phyloP scores from a whole-genome alignment of 2,113 vertebrate genomes.

The Carlito syrichta region DNA sequence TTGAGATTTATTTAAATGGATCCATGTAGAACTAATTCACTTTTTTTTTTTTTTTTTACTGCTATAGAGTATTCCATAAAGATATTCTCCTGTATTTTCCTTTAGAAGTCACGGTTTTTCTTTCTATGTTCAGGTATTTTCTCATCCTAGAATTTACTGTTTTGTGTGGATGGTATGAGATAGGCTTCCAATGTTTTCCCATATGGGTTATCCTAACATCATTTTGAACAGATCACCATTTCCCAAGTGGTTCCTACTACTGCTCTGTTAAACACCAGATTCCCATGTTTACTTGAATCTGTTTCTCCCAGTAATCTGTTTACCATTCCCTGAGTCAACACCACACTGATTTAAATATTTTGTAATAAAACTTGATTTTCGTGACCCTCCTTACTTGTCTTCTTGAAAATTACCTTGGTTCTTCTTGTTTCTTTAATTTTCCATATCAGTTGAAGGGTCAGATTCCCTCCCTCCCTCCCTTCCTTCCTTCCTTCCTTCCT shows the following conservation, averaged over 20 bases:
- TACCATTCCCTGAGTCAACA: neutral
- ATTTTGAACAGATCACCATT: neutral
- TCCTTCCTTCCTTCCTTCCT: too few species aligned
- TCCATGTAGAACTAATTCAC: neutral
- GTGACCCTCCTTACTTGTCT: neutral
- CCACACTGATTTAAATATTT: neutral
- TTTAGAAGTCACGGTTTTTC: neutral
- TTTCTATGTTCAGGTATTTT: neutral
- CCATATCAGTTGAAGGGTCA: neutral
- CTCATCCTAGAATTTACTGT: neutral
- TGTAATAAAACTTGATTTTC: neutral
- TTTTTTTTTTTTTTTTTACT: neutral
- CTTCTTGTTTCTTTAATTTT: neutral
- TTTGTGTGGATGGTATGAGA: neutral
- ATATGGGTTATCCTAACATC: neutral
- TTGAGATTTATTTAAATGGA: neutral
- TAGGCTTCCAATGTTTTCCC: neutral
- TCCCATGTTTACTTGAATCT: neutral
- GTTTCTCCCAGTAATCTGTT: neutral
- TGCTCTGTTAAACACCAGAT: neutral
- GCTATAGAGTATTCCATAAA: neutral
- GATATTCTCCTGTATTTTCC: neutral
- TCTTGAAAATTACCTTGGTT: neutral
- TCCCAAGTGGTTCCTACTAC: neutral
- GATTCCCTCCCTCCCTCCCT: too few species aligned